Percentiles rank a stretch among this genome's conserved stretches.
phyloP scores from a whole-genome alignment of 2,113 vertebrate genomes.

The Microtus pennsylvanicus region DNA sequence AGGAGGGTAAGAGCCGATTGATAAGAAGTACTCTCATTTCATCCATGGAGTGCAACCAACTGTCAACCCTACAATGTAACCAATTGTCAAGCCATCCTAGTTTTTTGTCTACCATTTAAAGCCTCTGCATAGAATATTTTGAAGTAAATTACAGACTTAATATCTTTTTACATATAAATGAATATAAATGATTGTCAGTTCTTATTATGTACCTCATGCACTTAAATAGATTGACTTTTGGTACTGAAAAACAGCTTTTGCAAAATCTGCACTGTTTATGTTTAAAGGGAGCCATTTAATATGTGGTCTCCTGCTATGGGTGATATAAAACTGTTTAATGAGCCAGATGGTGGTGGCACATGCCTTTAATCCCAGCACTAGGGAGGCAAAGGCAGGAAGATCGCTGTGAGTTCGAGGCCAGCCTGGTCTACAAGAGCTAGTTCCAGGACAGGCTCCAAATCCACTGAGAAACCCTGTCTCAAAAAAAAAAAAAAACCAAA shows the following conservation, averaged over 20 bases:
- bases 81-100: background rate
- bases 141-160: background rate
- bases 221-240: conserved; percentile 2
- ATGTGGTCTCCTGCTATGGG: background rate
- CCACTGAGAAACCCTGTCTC: too few relatives aligned
- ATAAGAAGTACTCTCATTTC: background rate
- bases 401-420: too few relatives aligned
- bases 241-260: background rate
- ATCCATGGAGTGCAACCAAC: background rate
- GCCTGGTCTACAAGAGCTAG: too few relatives aligned
- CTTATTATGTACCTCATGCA: background rate
- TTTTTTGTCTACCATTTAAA: background rate
- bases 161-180: background rate
- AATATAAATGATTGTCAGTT: background rate
- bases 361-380: too few relatives aligned
- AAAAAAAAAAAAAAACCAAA: too few relatives aligned
- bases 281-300: conserved; percentile 24
- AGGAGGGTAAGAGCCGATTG: background rate
- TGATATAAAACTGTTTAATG: background rate
- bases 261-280: background rate
- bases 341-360: too few relatives aligned
- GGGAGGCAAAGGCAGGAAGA: too few relatives aligned
- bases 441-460: too few relatives aligned
- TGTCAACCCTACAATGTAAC: background rate
- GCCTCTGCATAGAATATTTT: background rate